Evolutionary conservation across 2,888 invertebrate species (phyloP), one percentile per base, ranked within the genome.

Genomic region (Alsophila aescularia): DNA sequence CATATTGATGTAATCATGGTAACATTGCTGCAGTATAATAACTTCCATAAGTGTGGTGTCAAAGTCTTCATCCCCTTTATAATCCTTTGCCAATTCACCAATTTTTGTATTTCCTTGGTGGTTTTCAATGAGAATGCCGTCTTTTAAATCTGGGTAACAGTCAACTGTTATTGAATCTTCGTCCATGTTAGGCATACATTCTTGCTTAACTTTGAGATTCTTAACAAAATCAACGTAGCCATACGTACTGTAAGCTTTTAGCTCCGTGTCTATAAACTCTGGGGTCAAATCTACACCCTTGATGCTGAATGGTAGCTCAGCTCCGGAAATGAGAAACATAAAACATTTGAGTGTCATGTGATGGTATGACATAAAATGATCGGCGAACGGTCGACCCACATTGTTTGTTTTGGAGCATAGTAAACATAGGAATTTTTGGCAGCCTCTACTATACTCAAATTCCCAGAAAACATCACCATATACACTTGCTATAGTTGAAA

Each of bases 271-370:
- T 49, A 89, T 71, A 65, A 90, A 90, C 12, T 84, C 78, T 8
- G 77, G 54, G 54, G 85, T 85, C 0, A 92, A 72, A 59, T 90
- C 87, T 2, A 85, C 88, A 21, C 92, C 92, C 52, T 77, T 74
- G 0, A 92, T 80, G 47, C 75, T 73, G 0, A 92, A 81, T 8
- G 72, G 64, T 55, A 92, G 88, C 14, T 85, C 45, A 7, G 16
- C 24, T 0, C 91, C 90, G 5, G 85, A 85, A 15, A 92, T 70
- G 1, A 87, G 55, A 21, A 63, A 72, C 4, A 88, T 72, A n/a
- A 92, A 75, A 53, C 92, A 92, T 72, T 90, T 91, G 0, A 92
- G 66, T 5, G 92, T 90, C 35, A 90, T 85, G 59, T 87, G 89
- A 51, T 92, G 92, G 51, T 72, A 86, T 0, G 89, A 85, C 83